Evolutionary conservation across 1,140 invertebrate species (phyloP).

Genomic region (Atta colombica): DNA sequence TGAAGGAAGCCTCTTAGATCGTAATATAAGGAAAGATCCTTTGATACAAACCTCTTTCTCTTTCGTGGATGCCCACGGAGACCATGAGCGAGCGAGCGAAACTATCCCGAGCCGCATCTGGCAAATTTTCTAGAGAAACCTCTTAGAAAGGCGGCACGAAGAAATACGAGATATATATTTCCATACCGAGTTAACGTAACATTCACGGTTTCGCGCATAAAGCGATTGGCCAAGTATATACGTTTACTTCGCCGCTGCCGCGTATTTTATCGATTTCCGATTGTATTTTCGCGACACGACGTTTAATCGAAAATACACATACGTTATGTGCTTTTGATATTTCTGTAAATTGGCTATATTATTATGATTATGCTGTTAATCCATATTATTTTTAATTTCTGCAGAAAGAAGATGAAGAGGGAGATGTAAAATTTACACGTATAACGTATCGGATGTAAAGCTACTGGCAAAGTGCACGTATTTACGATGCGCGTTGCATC

Average conservation of each 20-base stretch:
- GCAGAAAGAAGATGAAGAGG: neutral
- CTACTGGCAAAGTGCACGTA: neutral
- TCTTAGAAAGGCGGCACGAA: slow-evolving; percentile 44
- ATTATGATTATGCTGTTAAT: slow-evolving; percentile 29
- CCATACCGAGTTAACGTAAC: slow-evolving; percentile 60
- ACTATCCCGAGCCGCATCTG: slow-evolving; percentile 45
- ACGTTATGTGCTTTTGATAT: slow-evolving; percentile 26
- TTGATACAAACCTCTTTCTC: slow-evolving; percentile 41
- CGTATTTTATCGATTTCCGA: slow-evolving; percentile 45
- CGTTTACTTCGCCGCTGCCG: slow-evolving; percentile 8
- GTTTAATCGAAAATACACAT: slow-evolving; percentile 54
- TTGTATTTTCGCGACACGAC: slow-evolving; percentile 51
- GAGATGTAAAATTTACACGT: neutral
- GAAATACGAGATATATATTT: slow-evolving; percentile 55
- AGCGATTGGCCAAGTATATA: slow-evolving; percentile 53
- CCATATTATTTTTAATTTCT: slow-evolving; percentile 21
- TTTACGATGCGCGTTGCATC: slow-evolving; percentile 33
- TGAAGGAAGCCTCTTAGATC: slow-evolving; percentile 55
- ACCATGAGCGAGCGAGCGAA: slow-evolving; percentile 42
- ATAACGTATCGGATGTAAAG: neutral
- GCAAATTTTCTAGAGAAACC: slow-evolving; percentile 59
- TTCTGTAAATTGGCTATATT: slow-evolving; percentile 37
- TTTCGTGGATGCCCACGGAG: slow-evolving; percentile 8
- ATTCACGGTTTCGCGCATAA: slow-evolving; percentile 57
- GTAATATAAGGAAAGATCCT: slow-evolving; percentile 61